phyloP scores from a whole-genome alignment of 2,888 invertebrate species.

The Chouioia cunea region DNA sequence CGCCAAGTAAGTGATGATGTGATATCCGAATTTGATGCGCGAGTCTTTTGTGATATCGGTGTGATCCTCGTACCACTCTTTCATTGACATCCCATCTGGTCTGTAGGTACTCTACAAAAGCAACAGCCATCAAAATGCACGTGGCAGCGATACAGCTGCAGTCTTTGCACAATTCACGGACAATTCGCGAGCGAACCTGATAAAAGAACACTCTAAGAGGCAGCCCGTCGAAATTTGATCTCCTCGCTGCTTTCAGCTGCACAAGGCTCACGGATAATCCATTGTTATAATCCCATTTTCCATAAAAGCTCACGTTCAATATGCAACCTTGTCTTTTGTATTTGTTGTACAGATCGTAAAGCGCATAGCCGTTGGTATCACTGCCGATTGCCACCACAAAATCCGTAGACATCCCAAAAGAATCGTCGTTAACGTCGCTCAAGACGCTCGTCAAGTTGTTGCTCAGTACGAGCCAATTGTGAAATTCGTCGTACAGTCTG shows the following conservation, averaged over 20 bases:
- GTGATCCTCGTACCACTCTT: background rate
- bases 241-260: constrained; percentile 33
- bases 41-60: background rate
- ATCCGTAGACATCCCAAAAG: constrained; percentile 54
- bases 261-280: constrained; percentile 18
- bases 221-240: constrained; percentile 47
- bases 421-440: constrained; percentile 49
- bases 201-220: constrained; percentile 45
- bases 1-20: background rate
- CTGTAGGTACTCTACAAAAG: background rate
- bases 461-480: constrained; percentile 52
- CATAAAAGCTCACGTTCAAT: constrained; percentile 51
- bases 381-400: constrained; percentile 50
- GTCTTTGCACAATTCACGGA: no score
- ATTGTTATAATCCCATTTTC: constrained; percentile 47
- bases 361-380: constrained; percentile 35
- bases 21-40: background rate
- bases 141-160: no score
- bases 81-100: background rate
- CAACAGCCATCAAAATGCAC: background rate
- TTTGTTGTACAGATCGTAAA: constrained; percentile 55
- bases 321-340: constrained; percentile 50
- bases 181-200: background rate
- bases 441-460: constrained; percentile 45
- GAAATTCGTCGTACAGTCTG: constrained; percentile 31